phyloP scores from a whole-genome alignment of 2,888 invertebrate genomes.

The Drosophila kuntzei region DNA sequence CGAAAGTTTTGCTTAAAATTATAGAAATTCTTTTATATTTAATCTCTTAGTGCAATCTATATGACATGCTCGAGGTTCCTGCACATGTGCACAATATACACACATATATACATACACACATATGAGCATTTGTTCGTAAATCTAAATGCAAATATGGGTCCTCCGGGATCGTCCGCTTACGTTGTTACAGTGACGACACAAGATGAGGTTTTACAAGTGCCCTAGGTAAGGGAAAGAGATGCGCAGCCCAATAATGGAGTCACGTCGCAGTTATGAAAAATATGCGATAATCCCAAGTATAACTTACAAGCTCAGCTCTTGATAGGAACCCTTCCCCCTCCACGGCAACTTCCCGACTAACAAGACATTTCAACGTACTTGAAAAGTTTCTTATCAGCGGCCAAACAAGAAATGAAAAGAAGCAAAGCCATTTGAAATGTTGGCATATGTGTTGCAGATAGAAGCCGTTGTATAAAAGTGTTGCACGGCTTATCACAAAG shows the following conservation, averaged over 20 bases:
- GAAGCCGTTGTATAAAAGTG: neutral
- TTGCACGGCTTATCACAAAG: neutral
- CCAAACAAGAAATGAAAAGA: conserved; percentile 37
- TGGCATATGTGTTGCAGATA: conserved; percentile 61
- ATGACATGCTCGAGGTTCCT: conserved; percentile 33
- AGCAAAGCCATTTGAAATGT: conserved; percentile 51
- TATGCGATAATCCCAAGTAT: conserved; percentile 79
- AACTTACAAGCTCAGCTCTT: conserved; percentile 49
- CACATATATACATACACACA: conserved; percentile 22
- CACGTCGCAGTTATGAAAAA: conserved; percentile 83
- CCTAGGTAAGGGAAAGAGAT: conserved; percentile 13
- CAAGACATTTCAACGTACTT: conserved; percentile 57
- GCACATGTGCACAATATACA: conserved; percentile 24
- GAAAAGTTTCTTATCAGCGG: conserved; percentile 74
- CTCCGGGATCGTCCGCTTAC: conserved; percentile 45
- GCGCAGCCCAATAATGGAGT: conserved; percentile 77
- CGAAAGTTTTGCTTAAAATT: conserved; percentile 55
- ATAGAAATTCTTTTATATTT: conserved; percentile 20
- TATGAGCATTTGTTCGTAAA: conserved; percentile 51
- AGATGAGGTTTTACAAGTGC: conserved; percentile 58
- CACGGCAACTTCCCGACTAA: neutral
- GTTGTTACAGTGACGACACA: conserved; percentile 63
- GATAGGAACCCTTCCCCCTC: neutral
- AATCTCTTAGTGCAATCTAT: conserved; percentile 63
- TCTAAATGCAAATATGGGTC: conserved; percentile 65